Base-by-base conservation (phyloP, 2,888 invertebrate species). In the Chironomus tentans region DNA sequence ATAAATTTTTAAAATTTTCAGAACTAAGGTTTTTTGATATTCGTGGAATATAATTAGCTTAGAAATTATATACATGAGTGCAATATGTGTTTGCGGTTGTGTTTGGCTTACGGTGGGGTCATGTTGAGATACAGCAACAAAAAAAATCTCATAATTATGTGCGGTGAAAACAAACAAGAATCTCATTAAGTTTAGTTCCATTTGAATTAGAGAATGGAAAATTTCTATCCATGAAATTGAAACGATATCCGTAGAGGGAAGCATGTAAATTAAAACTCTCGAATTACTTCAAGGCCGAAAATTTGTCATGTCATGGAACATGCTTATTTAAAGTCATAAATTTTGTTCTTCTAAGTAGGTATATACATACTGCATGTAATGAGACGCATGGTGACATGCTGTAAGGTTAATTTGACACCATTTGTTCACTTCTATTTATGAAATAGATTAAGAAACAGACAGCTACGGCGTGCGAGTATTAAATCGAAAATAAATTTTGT, bases 381-480 rank as follows among this genome's bases (percentile, higher is more conserved):
- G 56, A 56, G 56, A 24, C 74, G 68, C 68, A 74, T 74, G 74
- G 47, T 68, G 74, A 74, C 74, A 74, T 74, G 65, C 28, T 38
- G 62, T 74, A 68, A 74, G 74, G 68, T 68, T 68, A 74, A 74
- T 74, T 74, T 48, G 68, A 74, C 74, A 74, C 74, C 74, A 72
- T 72, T 72, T 72, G 62, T 72, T 72, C 18, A 38, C 38, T 38
- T 38, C 38, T 38, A 38, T 38, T 38, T 38, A 38, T 38, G 38
- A 38, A 38, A 38, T 38, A 38, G 38, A 38, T 38, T 38, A 38
- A 38, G 38, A 38, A 38, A 38, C 38, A 38, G 38, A 38, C 38
- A 38, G 38, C 38, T 38, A 38, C 56, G 56, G 18, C 15, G 12
- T 12, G 48, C 38, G 50, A 50, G 56, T 24, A 38, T 22, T 50